Evolutionary conservation across 2,797 vertebrate genomes (phyloP), one percentile per base, ranked within the genome.

Genomic region (Spheniscus humboldti): DNA sequence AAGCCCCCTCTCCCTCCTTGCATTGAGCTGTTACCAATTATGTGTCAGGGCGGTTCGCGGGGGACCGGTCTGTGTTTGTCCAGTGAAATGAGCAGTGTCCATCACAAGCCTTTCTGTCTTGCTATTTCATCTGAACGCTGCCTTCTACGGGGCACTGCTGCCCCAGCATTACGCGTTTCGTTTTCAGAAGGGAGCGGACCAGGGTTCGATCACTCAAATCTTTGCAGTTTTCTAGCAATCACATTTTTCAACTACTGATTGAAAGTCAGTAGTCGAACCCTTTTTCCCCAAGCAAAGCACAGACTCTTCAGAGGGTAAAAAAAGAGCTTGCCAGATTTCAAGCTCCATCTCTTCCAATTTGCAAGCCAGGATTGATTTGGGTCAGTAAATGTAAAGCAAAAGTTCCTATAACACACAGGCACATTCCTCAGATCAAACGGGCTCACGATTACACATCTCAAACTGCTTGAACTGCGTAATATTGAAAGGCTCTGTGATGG

Each of bases 401-500:
- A 83, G 41, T 91, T 88, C 57, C 89, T 91, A 10, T 41, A 93
- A 73, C 33, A 37, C 75, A 88, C 17, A 59, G 57, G 35, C 90
- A 72, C 55, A n/a, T 83, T 90, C 66, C 89, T 94, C 57, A 33
- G 50, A 89, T 86, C 81, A 91, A 80, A 93, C 3, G 5, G 62
- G 33, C 57, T 91, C 5, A 1, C 0, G 3, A 80, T 92, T 80
- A 78, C 47, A 72, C 88, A 89, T 91, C 92, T 94, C 85, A 66
- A 24, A 55, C 78, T 16, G 33, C 74, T 63, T 73, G 31, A 85
- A 39, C 69, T 37, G 69, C 1, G 23, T 81, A 66, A 92, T 84
- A 90, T 30, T 41, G 94, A 94, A 94, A 96, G 73, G 47, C 19
- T 71, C 79, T 56, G 63, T 90, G 94, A 94, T 83, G 95, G 91